Evolutionary conservation across 2,888 invertebrate species (phyloP).

Genomic region (Amiota communis): DNA sequence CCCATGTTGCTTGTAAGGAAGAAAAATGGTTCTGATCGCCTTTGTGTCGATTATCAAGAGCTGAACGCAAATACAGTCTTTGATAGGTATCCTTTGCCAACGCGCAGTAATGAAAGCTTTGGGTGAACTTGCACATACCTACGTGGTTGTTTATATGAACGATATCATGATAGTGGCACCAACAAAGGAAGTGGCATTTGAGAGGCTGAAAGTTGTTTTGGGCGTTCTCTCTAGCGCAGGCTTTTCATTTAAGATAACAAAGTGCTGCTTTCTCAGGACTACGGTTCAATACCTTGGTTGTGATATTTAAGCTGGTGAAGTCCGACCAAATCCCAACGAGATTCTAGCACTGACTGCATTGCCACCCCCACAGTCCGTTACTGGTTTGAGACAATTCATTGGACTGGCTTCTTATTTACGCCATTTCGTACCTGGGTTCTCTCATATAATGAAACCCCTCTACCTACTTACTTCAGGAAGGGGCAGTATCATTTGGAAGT

Average conservation of each 20-base stretch:
- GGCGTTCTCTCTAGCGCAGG: background rate
- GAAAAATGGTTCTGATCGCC: background rate
- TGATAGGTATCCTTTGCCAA: background rate
- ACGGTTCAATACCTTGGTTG: background rate
- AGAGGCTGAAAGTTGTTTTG: background rate
- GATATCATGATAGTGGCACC: background rate
- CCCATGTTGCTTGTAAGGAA: too few relatives aligned
- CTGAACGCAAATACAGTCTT: background rate
- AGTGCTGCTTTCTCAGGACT: background rate
- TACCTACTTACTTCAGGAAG: background rate
- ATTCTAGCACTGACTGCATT: background rate
- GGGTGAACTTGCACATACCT: background rate
- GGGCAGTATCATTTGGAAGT: conserved; percentile 11
- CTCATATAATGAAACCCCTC: background rate
- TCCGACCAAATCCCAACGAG: too few relatives aligned
- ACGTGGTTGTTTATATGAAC: background rate
- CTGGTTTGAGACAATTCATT: background rate
- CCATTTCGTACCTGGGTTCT: background rate
- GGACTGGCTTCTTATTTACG: background rate
- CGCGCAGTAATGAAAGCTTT: background rate
- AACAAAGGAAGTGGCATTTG: background rate
- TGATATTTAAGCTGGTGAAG: background rate
- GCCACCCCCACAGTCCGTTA: background rate
- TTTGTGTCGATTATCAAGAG: background rate
- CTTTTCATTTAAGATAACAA: background rate